Base-by-base conservation (phyloP, 2,113 vertebrate species). In the Eira barbara region DNA sequence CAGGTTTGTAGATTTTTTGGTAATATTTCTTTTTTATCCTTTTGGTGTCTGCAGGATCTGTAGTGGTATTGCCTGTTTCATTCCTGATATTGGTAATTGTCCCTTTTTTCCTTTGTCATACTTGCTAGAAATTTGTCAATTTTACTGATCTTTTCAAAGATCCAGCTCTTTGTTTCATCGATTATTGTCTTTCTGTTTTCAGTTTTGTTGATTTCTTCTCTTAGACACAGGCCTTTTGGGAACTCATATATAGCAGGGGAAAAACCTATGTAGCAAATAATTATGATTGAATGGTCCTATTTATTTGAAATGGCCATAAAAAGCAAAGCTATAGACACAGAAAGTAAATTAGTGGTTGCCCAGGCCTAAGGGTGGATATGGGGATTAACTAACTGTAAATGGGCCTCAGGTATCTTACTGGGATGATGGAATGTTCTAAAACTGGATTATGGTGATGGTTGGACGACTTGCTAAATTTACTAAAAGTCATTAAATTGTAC, bases 181-280 rank as follows among this genome's bases (percentile, higher is more conserved):
- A 45, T 92, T 85, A 73, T 89, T 79, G 69, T 55, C 78, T 87
- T 80, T 71, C 45, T 36, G 36, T 67, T 93, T 86, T 80, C 36
- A 85, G 45, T 90, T 86, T 80, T 31, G 27, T 29, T 95, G 42
- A 78, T 89, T 95, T 97, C 45, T 97, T n/a, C 29, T 94, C 29
- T 59, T 81, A 92, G 69, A 55, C 29, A 79, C 21, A 74, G 55
- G 42, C 2, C 49, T 90, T 95, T 90, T 59, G 93, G 80, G 74
- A 90, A 95, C 17, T 86, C 18, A 49, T 73, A 42, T 74, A 73
- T 80, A 86, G 85, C 52, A 65, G 85, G 47, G 61, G 80, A 78
- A 78, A 65, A 29, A 20, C 34, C 20, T 42, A 39, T 86, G 13
- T 93, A 90, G 67, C 23, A 67, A 92, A 67, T 92, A 65, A 59